Evolutionary conservation across 2,113 vertebrate genomes (phyloP).

Genomic region (Panthera leo): DNA sequence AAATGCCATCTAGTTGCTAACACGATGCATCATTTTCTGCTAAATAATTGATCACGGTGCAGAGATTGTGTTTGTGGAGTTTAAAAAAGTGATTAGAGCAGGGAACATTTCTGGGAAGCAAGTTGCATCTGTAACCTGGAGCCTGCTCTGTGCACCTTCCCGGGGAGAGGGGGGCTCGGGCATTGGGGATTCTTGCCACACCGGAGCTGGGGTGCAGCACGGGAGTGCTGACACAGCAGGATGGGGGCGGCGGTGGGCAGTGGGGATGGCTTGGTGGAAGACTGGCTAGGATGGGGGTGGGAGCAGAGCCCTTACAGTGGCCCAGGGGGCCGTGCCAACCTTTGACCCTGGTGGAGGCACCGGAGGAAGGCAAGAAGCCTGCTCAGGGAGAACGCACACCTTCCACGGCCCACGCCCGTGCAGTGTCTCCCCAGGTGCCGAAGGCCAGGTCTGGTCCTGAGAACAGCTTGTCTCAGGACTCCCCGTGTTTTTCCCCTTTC

Average conservation of each 20-base stretch:
- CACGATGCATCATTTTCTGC: slow-evolving; percentile 88
- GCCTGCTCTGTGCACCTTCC: background rate
- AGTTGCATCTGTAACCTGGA: slow-evolving; percentile 80
- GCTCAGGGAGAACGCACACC: background rate
- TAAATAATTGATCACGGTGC: slow-evolving; percentile 89
- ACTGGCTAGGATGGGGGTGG: no score
- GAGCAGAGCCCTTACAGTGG: background rate
- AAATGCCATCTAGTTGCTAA: slow-evolving; percentile 89
- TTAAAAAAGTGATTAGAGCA: slow-evolving; percentile 86
- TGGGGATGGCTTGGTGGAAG: background rate
- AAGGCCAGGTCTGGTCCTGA: background rate
- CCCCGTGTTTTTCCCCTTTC: background rate
- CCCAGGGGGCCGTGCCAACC: background rate
- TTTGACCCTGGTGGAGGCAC: background rate
- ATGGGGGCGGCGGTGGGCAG: rapidly evolving
- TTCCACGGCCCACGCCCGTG: rapidly evolving
- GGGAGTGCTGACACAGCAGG: background rate
- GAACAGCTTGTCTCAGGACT: background rate
- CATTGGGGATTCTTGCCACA: background rate
- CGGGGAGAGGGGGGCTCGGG: background rate
- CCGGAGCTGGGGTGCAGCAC: rapidly evolving
- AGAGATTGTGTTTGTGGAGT: slow-evolving; percentile 89
- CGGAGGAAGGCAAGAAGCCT: background rate
- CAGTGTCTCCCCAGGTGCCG: rapidly evolving
- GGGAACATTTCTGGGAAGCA: slow-evolving; percentile 82